Evolutionary conservation across 1,140 invertebrate species (phyloP).

Genomic region (Temnothorax curvispinosus): DNA sequence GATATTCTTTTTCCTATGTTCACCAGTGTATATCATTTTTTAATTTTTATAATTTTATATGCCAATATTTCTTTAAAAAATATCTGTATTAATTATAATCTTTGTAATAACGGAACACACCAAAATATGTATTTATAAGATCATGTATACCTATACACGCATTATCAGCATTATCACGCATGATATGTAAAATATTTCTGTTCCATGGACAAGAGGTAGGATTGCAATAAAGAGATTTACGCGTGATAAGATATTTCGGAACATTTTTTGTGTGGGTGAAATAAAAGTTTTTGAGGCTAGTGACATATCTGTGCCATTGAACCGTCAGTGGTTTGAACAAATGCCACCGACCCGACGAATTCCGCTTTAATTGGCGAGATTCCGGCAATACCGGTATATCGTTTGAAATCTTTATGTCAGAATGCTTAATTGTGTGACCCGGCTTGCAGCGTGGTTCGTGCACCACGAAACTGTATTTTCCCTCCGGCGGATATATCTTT

Average conservation of each 20-base stretch:
- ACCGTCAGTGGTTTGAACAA: conserved; percentile 8
- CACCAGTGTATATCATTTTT: background rate
- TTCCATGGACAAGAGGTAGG: background rate
- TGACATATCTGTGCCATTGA: conserved; percentile 11
- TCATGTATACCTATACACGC: no score
- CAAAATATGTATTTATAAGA: background rate
- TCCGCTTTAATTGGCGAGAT: conserved; percentile 70
- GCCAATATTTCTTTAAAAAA: background rate
- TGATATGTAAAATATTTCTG: background rate
- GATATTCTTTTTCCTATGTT: no score
- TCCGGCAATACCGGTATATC: conserved; percentile 58
- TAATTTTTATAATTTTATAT: conserved; percentile 13
- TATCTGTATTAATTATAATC: background rate
- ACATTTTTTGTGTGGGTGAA: conserved; percentile 8
- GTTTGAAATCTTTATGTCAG: conserved; percentile 64
- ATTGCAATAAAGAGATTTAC: background rate
- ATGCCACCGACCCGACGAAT: conserved; percentile 37
- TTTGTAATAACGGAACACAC: background rate
- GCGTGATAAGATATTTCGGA: conserved; percentile 11
- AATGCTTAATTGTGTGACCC: conserved; percentile 65
- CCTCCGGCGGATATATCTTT: conserved; percentile 60
- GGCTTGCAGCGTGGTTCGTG: conserved; percentile 48
- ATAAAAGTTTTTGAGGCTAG: conserved; percentile 34
- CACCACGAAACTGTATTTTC: conserved; percentile 62
- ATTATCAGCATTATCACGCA: background rate